Evolutionary conservation across 2,797 vertebrate species (phyloP), one percentile per base, ranked within the genome.

Genomic region (Argentina silus): DNA sequence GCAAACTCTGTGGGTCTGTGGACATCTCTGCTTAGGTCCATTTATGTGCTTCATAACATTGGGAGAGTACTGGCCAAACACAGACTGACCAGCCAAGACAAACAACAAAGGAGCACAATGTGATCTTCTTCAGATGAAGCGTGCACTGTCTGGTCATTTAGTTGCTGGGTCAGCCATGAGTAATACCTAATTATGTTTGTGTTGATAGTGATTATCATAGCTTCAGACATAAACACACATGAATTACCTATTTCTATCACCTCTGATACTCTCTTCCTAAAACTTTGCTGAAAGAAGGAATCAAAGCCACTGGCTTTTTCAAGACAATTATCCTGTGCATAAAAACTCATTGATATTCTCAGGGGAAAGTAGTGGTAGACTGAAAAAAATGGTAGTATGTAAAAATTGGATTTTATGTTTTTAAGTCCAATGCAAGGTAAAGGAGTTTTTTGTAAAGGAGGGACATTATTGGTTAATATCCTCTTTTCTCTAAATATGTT

Each of bases 131-230:
- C 36, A 56, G n/a, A 57, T 56, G 5, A 44, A 69, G 17, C 36
- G n/a, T 55, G 36, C 51, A 43, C 36, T 10, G 36, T 44, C 53
- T 44, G 21, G 36, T 69, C 67, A 68, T 68, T 68, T 55, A 44
- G 66, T 8, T 55, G 27, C 27, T 55, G 27, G 15, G 48, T 55
- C 36, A 53, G 14, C 14, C 6, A 15, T 15, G 15, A 61, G 19
- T 14, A 61, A 61, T 7, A 61, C 23, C 59, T 61, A 5, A 42
- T 61, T 36, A 14, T 27, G 5, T 61, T 61, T 61, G 21, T 23
- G 4, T 60, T 36, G 11, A 36, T 36, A 60, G 11, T 60, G 12
- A 60, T 60, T 60, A 60, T 60, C 11, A 60, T 27, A 60, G 57
- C 23, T 21, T 21, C 19, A 59, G 21, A 59, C 19, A 10, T 23